Conservation (phyloP, 2,797 vertebrate species). For the Danio tinwini region DNA sequence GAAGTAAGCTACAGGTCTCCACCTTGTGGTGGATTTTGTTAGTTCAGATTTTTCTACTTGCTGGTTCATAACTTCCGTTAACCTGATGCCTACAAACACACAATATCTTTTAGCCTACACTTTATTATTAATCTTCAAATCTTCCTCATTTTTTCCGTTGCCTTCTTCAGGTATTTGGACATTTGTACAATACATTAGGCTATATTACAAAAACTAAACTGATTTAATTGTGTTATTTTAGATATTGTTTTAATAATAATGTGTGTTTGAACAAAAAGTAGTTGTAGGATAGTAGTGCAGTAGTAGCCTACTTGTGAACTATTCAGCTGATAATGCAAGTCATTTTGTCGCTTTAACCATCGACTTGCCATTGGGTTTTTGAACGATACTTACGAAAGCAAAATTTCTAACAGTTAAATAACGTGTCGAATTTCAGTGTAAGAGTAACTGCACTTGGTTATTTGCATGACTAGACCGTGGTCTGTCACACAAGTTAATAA, state of each 20-base stretch:
- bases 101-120: background rate
- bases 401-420: conserved; percentile 43
- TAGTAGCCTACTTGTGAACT: background rate
- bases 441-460: background rate
- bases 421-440: conserved; percentile 17
- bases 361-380: conserved; percentile 41
- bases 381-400: conserved; percentile 47
- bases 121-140: background rate
- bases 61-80: background rate
- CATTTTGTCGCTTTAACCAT: conserved; percentile 26
- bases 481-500: background rate
- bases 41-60: background rate
- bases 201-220: background rate
- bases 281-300: background rate
- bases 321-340: conserved; percentile 42
- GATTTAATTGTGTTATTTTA: background rate
- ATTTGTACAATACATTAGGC: background rate
- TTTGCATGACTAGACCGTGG: background rate
- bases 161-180: background rate
- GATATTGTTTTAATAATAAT: background rate
- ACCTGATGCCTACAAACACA: background rate
- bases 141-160: background rate
- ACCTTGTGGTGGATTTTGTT: conserved; percentile 18
- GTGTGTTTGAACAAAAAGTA: no score
- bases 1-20: background rate